Evolutionary conservation across 1,140 invertebrate species (phyloP).

Genomic region (Solenopsis fugax): DNA sequence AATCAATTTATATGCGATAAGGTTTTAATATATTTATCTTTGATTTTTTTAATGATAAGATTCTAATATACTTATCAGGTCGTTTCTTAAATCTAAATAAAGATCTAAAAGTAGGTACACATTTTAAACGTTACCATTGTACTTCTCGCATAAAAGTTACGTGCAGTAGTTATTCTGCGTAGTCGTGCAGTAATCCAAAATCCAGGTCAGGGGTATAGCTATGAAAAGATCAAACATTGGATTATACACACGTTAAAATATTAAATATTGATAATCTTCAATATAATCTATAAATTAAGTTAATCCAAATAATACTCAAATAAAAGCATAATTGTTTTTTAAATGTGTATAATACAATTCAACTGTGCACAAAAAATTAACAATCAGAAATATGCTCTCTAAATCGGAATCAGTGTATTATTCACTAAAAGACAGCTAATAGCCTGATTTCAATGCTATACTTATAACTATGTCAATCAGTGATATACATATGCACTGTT

Average conservation of each 20-base stretch:
- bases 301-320: neutral
- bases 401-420: too few species aligned
- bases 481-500: too few species aligned
- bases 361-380: neutral
- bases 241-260: neutral
- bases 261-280: neutral
- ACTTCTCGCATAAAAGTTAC: neutral
- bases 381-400: neutral
- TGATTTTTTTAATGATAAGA: too few species aligned
- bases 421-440: too few species aligned
- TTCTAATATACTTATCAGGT: too few species aligned
- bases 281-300: neutral
- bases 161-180: slow-evolving; percentile 48
- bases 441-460: too few species aligned
- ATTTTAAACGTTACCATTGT: neutral
- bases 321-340: neutral
- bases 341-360: neutral
- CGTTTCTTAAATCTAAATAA: neutral
- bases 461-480: too few species aligned
- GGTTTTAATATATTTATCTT: too few species aligned
- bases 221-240: neutral
- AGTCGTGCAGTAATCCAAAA: slow-evolving; percentile 71
- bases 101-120: neutral
- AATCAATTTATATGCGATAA: too few species aligned
- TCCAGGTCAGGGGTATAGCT: slow-evolving; percentile 80